A percentile compares a stretch with the other conserved stretches of the same genome.
Evolutionary conservation across 1,140 invertebrate genomes (phyloP).

Genomic region (Aporrectodea caliginosa): DNA sequence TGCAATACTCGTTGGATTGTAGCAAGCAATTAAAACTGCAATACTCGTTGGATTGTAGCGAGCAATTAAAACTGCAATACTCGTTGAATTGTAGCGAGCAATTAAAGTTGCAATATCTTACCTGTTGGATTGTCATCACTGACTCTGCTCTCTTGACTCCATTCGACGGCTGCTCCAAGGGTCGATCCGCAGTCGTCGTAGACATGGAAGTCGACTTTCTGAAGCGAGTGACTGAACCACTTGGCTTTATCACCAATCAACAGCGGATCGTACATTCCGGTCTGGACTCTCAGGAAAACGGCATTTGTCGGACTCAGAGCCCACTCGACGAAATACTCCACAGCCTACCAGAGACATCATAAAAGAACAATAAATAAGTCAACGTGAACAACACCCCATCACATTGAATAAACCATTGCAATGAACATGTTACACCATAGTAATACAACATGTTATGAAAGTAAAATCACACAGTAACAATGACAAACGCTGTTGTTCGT

Average conservation of each 20-base stretch:
- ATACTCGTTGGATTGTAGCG: too few species aligned
- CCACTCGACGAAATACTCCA: constrained; percentile 98
- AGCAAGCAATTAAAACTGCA: too few species aligned
- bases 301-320: constrained; percentile 93
- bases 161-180: constrained; percentile 49
- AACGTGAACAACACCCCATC: not conserved
- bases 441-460: too few species aligned
- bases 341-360: constrained; percentile 64
- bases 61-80: too few species aligned
- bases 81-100: too few species aligned
- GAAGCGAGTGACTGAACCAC: constrained; percentile 79
- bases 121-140: constrained; percentile 74
- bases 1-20: too few species aligned
- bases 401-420: not conserved
- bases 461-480: too few species aligned
- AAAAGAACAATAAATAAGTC: not conserved
- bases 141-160: constrained; percentile 37
- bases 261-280: constrained; percentile 85
- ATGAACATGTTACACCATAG: too few species aligned
- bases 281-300: constrained; percentile 92
- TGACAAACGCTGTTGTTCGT: too few species aligned
- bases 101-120: too few species aligned
- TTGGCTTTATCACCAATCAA: constrained; percentile 95
- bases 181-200: constrained; percentile 74
- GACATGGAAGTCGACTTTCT: constrained; percentile 84